phyloP scores from a whole-genome alignment of 37 sponge, comb jelly and placozoan genomes.

The Ephydatia muelleri region DNA sequence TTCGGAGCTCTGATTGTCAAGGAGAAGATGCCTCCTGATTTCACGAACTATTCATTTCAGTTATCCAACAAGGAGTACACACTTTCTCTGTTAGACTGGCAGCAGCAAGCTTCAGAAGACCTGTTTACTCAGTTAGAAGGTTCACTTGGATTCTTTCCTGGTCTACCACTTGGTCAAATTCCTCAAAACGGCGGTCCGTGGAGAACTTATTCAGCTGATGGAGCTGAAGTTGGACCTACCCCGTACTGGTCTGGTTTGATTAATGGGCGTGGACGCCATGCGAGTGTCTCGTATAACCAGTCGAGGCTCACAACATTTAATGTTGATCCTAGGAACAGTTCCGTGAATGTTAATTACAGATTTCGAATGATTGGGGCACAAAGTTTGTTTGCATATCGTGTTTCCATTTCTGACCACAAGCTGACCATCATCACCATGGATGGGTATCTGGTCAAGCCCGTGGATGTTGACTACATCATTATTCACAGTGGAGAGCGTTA shows the following conservation, averaged over 20 bases:
- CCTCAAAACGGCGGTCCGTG: not conserved
- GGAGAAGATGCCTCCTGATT: slow-evolving; percentile 5
- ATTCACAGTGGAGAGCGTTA: slow-evolving; percentile 85
- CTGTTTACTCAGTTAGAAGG: slow-evolving; percentile 34
- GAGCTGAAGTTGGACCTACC: slow-evolving; percentile 58
- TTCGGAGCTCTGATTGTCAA: slow-evolving; percentile 75
- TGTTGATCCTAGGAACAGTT: slow-evolving; percentile 11
- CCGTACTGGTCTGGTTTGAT: slow-evolving; percentile 81
- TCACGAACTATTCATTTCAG: slow-evolving; percentile 36
- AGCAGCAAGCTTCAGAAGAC: slow-evolving; percentile 43
- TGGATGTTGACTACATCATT: slow-evolving; percentile 70
- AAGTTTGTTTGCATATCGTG: slow-evolving; percentile 61
- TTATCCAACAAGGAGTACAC: slow-evolving; percentile 74
- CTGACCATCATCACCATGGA: slow-evolving; percentile 71
- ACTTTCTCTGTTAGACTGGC: slow-evolving; percentile 76
- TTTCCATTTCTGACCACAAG: slow-evolving; percentile 68
- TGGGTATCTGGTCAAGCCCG: slow-evolving; percentile 50
- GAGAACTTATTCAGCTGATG: slow-evolving; percentile 39
- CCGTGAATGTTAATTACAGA: slow-evolving; percentile 29
- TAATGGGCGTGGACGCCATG: slow-evolving; percentile 73
- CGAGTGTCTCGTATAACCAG: not conserved
- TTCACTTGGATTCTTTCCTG: slow-evolving; percentile 33
- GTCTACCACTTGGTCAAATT: slow-evolving; percentile 9
- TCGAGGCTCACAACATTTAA: slow-evolving; percentile 28
- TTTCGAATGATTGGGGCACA: slow-evolving; percentile 88